These are phyloP conservation scores for Tribolium madens DNA, from an alignment of 1,140 invertebrate genomes.

Conservation along the genomic window DNA sequence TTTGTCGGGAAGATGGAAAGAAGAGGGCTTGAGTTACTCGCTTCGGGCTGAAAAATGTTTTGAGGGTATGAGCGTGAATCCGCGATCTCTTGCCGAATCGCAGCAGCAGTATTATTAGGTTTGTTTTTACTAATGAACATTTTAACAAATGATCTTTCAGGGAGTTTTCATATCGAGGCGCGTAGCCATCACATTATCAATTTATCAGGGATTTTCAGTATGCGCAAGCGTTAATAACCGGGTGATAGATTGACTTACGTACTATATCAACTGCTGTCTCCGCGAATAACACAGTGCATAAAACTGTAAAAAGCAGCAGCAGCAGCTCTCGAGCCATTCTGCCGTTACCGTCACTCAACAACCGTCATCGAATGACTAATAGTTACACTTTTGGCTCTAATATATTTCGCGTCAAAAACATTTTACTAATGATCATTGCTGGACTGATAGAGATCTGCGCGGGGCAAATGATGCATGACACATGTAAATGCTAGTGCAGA, in stretches of 20 bases:
- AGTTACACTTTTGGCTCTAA: constrained; percentile 54
- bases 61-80: constrained; percentile 8
- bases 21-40: constrained; percentile 11
- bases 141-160: constrained; percentile 54
- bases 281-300: constrained; percentile 50
- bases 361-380: constrained; percentile 60
- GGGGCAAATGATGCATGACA: constrained; percentile 58
- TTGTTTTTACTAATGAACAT: constrained; percentile 50
- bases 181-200: constrained; percentile 50
- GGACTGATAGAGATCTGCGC: constrained; percentile 51
- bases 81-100: constrained; percentile 27
- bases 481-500: constrained; percentile 56
- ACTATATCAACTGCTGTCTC: constrained; percentile 55
- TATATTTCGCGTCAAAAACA: constrained; percentile 61
- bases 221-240: constrained; percentile 52
- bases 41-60: constrained; percentile 31
- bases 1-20: background rate
- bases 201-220: constrained; percentile 44
- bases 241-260: constrained; percentile 60
- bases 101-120: constrained; percentile 45
- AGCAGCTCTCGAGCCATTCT: constrained; percentile 50
- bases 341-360: constrained; percentile 51
- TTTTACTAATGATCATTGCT: constrained; percentile 60
- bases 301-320: constrained; percentile 55
- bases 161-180: constrained; percentile 44